Evolutionary conservation across 1,140 invertebrate species (phyloP).

Genomic region (Drosophila orosa): DNA sequence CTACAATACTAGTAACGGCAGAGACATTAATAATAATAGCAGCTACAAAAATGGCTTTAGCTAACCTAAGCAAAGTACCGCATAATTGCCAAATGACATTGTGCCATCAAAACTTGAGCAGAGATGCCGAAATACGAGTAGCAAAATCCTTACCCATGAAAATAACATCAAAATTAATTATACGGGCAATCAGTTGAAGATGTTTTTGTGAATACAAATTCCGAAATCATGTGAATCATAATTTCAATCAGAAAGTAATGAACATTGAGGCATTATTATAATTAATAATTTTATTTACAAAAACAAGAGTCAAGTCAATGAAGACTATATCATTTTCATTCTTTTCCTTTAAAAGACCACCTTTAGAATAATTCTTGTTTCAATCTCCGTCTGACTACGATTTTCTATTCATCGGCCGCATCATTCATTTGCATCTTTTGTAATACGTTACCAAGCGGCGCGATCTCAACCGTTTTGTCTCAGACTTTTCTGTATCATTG

Average conservation of each 20-base stretch:
- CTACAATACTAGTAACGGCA: constrained; percentile 46
- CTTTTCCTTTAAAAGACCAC: no score
- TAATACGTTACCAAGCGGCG: background rate
- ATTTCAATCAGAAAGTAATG: background rate
- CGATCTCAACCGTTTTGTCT: background rate
- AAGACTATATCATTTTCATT: no score
- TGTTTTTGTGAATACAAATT: background rate
- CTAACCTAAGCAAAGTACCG: constrained; percentile 19
- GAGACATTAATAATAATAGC: constrained; percentile 36
- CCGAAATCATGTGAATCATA: background rate
- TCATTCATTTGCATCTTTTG: background rate
- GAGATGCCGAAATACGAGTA: constrained; percentile 16
- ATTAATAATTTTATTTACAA: background rate
- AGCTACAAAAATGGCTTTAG: constrained; percentile 29
- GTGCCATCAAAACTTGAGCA: constrained; percentile 33
- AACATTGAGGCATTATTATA: background rate
- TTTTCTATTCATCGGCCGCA: background rate
- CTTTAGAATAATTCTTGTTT: no score
- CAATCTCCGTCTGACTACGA: no score
- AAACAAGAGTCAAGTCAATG: no score
- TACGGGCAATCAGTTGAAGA: background rate
- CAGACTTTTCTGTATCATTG: background rate
- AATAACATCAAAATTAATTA: constrained; percentile 7
- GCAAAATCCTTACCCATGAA: constrained; percentile 18
- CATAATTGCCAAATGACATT: constrained; percentile 57